Base-by-base conservation (phyloP, 2,888 invertebrate genomes). In the Galerucella nymphaeae region DNA sequence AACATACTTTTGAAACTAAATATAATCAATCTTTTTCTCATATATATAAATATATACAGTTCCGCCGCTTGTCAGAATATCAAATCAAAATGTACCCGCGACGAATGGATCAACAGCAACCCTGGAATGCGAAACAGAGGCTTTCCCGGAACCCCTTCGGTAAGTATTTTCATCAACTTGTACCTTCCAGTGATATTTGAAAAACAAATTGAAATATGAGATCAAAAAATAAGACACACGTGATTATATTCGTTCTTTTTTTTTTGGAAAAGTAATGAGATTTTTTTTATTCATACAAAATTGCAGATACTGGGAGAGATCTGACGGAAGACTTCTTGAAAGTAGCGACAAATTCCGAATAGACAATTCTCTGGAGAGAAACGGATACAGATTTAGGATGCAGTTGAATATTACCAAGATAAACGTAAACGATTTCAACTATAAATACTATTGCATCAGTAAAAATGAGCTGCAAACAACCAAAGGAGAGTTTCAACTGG, bases 61-160 rank as follows among this genome's bases (percentile, higher is more conserved):
- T 87, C 91, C 94, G 63, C 96, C 96, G 0, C 91, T 94, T 84
- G 95, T 96, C 79, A 89, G 92, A 67, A 94, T 96, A 48, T 91
- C 92, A 67, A 92, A 92, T 81, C 93, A 93, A 83, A 89, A 91
- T 83, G 90, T 95, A 69, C 93, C 93, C 64, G 93, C 92, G 0
- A 89, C 90, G 57, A 92, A 92, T 81, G 93, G 93, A 76, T 89
- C 89, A 58, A 91, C 90, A 2, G 94, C 91, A 0, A 89, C 90
- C 55, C 87, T 96, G 55, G 94, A 95, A 84, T 96, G 96, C 83
- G 93, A 94, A 86, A 92, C 96, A 30, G 96, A 97, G 87, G 95
- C 96, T 0, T 96, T 92, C 87, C 96, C 96, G 0, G 93, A 94
- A 81, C 93, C 96, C 0, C 90, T 95, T 0, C 89, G 93, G 86